Evolutionary conservation across 2,888 invertebrate genomes (phyloP).

Genomic region (Dione vanillae): DNA sequence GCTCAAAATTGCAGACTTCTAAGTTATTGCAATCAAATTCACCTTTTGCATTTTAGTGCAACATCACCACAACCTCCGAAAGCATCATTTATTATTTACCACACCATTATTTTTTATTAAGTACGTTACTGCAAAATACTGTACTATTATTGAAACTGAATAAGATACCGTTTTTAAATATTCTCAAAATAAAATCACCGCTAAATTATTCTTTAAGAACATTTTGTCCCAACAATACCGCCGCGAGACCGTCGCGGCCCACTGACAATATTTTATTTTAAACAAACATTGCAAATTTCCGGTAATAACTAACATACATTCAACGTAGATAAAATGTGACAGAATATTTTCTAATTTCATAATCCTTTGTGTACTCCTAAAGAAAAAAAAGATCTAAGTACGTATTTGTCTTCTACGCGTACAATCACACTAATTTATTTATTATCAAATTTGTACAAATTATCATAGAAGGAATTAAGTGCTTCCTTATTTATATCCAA

Average conservation of each 20-base stretch:
- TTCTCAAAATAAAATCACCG: not conserved
- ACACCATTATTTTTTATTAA: no score
- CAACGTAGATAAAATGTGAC: conserved; percentile 3
- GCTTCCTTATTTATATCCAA: no score
- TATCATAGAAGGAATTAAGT: no score
- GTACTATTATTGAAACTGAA: no score
- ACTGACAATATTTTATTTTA: conserved; percentile 1
- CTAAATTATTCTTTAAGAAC: not conserved
- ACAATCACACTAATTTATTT: no score
- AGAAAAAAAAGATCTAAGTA: no score
- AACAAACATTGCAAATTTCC: not conserved
- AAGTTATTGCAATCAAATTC: not conserved
- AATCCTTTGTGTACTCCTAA: not conserved
- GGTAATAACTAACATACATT: not conserved
- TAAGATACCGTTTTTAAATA: not conserved
- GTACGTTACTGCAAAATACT: no score
- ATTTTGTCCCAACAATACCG: not conserved
- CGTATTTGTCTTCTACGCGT: not conserved
- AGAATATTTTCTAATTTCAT: not conserved
- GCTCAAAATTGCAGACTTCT: no score
- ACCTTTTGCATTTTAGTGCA: not conserved
- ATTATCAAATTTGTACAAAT: no score
- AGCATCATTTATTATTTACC: no score
- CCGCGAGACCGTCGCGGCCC: not conserved
- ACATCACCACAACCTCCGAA: no score